Base-by-base conservation (phyloP, 2,888 invertebrate genomes). In the Agapostemon virescens region DNA sequence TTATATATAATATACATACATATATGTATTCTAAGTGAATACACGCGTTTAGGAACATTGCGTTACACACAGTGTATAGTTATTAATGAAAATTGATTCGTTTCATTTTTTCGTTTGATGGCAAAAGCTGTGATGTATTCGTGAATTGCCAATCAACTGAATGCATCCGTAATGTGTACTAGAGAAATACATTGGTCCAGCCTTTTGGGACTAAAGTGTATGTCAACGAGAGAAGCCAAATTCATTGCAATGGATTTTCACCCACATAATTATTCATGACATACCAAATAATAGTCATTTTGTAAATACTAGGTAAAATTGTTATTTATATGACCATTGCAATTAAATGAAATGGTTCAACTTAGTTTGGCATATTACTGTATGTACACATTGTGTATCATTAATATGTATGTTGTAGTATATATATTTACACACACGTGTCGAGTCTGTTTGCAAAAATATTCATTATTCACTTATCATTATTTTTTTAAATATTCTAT, bases 261-360 rank as follows among this genome's bases (percentile, higher is more conserved):
- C 45, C 63, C 49, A n/a, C 45, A 64, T 33, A 38, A 77, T 71
- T 83, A 68, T 76, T 55, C 68, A 73, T 69, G 58, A 73, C 68
- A 69, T 70, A 74, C 23, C 66, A 58, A 42, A 68, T 80, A 73
- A 64, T 76, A 80, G 26, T 64, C 49, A 52, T 78, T 67, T 71
- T 83, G 71, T 81, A 81, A 82, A 82, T 69, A 71, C 36, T 82
- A 83, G 71, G 13, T 78, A 72, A 81, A 74, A 78, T 61, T 74
- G 66, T 84, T 84, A 81, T 84, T 84, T 84, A 84, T 84, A 77
- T 61, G 69, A 74, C 66, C 49, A 79, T 73, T 67, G 49, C 15
- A 75, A 55, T 67, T 49, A 73, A 80, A 83, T 80, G 77, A 84
- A 84, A 80, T 52, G 68, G 61, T 79, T 77, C 36, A 15, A 63